Evolutionary conservation across 2,113 vertebrate genomes (phyloP).

Genomic region (Pteronura brasiliensis): DNA sequence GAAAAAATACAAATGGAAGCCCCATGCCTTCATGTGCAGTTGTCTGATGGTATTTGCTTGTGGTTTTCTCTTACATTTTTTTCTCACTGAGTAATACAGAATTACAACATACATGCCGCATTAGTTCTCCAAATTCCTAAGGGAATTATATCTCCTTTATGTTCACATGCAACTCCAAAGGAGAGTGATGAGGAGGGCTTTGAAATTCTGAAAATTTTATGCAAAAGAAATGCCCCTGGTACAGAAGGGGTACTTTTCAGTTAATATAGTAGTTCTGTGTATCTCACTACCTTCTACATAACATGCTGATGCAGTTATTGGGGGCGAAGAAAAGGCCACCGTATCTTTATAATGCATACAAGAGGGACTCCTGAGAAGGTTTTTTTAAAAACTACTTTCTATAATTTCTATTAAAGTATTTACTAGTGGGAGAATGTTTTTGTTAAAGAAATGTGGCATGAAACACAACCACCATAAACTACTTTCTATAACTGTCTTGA

Average conservation of each 20-base stretch:
- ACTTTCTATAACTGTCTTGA: neutral
- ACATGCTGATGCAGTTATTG: neutral
- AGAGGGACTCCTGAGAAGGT: neutral
- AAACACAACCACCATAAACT: neutral
- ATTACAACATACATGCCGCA: slow-evolving; percentile 66
- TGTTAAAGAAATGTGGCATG: neutral
- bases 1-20: slow-evolving; percentile 55
- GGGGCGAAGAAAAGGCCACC: neutral
- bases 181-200: neutral
- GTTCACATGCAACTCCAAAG: slow-evolving; percentile 23
- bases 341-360: neutral
- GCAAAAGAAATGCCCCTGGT: neutral
- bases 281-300: neutral
- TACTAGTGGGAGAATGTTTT: neutral
- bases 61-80: slow-evolving; percentile 65
- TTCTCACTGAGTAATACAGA: slow-evolving; percentile 66
- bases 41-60: slow-evolving; percentile 59
- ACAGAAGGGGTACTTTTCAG: neutral
- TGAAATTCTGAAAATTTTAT: neutral
- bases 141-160: slow-evolving; percentile 24
- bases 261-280: neutral
- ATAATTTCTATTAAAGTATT: neutral
- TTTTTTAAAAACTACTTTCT: neutral
- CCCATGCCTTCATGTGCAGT: neutral
- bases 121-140: slow-evolving; percentile 56